A percentile compares a stretch with the other conserved stretches of the same genome.
These are phyloP conservation scores for Drosophila malerkotliana DNA, from an alignment of 1,140 invertebrate species.

Conservation along the genomic window DNA sequence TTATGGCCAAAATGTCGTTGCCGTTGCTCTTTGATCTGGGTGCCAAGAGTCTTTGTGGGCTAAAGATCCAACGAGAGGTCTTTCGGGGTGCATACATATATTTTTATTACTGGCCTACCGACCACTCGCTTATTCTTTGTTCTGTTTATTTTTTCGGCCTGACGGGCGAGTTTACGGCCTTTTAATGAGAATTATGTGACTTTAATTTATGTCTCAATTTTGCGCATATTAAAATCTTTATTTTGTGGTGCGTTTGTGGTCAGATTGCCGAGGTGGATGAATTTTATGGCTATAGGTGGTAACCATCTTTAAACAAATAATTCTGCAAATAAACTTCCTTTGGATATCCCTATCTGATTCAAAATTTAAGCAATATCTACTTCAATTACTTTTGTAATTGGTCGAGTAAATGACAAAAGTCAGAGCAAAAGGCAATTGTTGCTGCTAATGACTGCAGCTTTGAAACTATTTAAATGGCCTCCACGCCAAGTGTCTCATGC, in stretches of 20 bases:
- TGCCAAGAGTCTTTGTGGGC: constrained; percentile 53
- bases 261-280: background rate
- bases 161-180: constrained; percentile 57
- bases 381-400: constrained; percentile 24
- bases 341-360: background rate
- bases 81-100: constrained; percentile 8
- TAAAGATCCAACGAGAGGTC: background rate
- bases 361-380: background rate
- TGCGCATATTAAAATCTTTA: constrained; percentile 75
- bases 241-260: constrained; percentile 35
- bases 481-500: constrained; percentile 10
- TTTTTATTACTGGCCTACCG: constrained; percentile 41
- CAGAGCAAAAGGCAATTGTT: constrained; percentile 30
- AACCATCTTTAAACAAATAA: background rate
- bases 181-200: constrained; percentile 81
- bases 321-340: background rate
- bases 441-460: constrained; percentile 50
- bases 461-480: constrained; percentile 51
- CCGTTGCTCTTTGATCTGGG: constrained; percentile 75
- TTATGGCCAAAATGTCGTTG: constrained; percentile 70
- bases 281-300: constrained; percentile 10
- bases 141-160: constrained; percentile 13
- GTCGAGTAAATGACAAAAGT: constrained; percentile 3
- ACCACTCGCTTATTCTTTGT: constrained; percentile 16
- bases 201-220: constrained; percentile 83